phyloP scores from a whole-genome alignment of 2,797 vertebrate species.

The Ptychadena robeensis region DNA sequence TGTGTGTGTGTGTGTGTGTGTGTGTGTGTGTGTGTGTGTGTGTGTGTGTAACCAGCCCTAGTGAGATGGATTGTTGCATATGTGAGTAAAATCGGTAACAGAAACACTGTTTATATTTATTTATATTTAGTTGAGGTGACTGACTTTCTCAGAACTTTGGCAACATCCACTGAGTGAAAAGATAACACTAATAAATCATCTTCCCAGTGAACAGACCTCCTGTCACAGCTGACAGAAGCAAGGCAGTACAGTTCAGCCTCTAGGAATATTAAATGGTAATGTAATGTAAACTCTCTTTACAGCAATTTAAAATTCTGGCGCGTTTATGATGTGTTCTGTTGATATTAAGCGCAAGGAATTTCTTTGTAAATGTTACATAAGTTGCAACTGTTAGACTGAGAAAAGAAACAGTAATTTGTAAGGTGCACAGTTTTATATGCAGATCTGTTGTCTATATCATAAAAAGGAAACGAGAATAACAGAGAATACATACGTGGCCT shows the following conservation, averaged over 20 bases:
- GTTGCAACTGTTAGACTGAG: not conserved
- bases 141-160: not conserved
- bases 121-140: not conserved
- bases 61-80: not conserved
- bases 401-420: not conserved
- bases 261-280: conserved; percentile 6
- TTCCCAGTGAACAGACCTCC: not conserved
- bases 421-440: no score
- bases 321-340: not conserved
- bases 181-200: conserved; percentile 3
- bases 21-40: no score
- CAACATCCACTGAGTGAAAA: not conserved
- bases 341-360: not conserved
- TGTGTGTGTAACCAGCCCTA: not conserved
- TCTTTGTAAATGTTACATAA: not conserved
- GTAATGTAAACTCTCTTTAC: not conserved
- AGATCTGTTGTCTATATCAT: no score
- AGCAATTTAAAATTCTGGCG: not conserved
- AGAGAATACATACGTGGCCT: no score
- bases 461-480: no score
- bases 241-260: not conserved
- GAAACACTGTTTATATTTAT: not conserved
- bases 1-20: no score
- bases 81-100: not conserved
- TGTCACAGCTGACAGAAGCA: not conserved